A percentile compares a stretch with the other conserved stretches of the same genome.
Conservation (phyloP, 2,888 invertebrate species). For the Trichogramma evanescens region DNA sequence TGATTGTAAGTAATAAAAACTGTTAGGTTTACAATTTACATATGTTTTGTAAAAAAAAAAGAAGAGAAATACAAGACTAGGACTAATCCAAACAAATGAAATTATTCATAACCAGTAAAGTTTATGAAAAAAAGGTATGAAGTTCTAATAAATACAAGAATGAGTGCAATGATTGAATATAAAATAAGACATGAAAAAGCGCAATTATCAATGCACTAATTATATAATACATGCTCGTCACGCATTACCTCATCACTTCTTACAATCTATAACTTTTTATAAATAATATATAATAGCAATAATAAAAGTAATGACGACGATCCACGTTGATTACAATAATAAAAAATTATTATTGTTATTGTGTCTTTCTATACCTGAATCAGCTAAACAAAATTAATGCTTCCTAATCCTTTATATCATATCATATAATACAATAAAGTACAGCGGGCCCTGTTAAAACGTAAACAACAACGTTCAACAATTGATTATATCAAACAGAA, state of each 20-base stretch:
- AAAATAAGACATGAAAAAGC: slow-evolving; percentile 13
- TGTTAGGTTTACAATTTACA: slow-evolving; percentile 14
- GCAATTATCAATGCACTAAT: too few relatives aligned
- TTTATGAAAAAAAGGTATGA: not conserved
- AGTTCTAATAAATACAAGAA: not conserved
- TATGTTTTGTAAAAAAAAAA: slow-evolving; percentile 17
- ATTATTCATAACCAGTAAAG: too few relatives aligned
- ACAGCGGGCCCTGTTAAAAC: slow-evolving; percentile 45
- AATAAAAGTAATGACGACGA: slow-evolving; percentile 23
- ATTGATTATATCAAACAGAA: slow-evolving; percentile 47
- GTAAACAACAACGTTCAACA: slow-evolving; percentile 47
- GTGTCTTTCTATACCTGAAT: not conserved
- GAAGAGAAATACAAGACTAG: not conserved
- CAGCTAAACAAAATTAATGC: too few relatives aligned
- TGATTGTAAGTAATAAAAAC: slow-evolving; percentile 23
- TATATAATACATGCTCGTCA: slow-evolving; percentile 14
- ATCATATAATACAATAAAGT: slow-evolving; percentile 43
- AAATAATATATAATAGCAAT: slow-evolving; percentile 14
- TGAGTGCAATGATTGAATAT: slow-evolving; percentile 10
- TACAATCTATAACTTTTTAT: too few relatives aligned
- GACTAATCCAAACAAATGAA: too few relatives aligned
- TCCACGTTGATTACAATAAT: slow-evolving; percentile 23
- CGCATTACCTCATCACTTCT: slow-evolving; percentile 2
- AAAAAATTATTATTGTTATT: slow-evolving; percentile 23
- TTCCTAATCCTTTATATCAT: too few relatives aligned